Conservation (phyloP, 2,888 invertebrate genomes). For the Sminthurides aquaticus region DNA sequence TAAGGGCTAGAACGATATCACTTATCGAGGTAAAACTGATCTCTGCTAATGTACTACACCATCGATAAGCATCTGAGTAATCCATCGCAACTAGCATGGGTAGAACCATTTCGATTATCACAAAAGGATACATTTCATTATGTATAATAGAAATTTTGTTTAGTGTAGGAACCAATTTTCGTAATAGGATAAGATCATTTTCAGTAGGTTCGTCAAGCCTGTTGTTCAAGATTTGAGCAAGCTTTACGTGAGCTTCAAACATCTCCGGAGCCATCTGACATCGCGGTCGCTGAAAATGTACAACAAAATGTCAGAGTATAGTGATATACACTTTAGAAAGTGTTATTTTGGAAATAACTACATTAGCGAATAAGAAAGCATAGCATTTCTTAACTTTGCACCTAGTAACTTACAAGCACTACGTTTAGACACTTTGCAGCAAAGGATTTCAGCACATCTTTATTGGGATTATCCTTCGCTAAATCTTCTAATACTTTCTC, state of each 20-base stretch:
- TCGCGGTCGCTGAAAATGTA: not conserved
- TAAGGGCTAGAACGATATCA: slow-evolving; percentile 27
- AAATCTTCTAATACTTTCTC: not conserved
- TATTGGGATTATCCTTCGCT: not conserved
- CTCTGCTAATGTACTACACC: slow-evolving; percentile 24
- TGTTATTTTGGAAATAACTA: not conserved
- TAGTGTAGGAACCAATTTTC: slow-evolving; percentile 17
- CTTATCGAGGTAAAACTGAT: slow-evolving; percentile 23
- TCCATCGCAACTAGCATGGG: not conserved
- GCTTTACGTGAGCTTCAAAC: not conserved
- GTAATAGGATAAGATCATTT: slow-evolving; percentile 25
- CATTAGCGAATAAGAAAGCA: not conserved
- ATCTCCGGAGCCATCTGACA: not conserved
- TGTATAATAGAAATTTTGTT: slow-evolving; percentile 23
- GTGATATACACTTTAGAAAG: no score
- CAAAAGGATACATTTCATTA: slow-evolving; percentile 25
- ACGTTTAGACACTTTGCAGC: not conserved
- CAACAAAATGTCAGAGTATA: not conserved
- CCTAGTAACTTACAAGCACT: not conserved
- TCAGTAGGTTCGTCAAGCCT: slow-evolving; percentile 10
- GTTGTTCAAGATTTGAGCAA: slow-evolving; percentile 8
- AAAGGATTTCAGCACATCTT: not conserved
- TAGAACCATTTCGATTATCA: slow-evolving; percentile 6
- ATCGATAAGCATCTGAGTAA: slow-evolving; percentile 14
- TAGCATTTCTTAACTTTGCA: no score